These are phyloP conservation scores for Xestia xanthographa DNA, from an alignment of 2,888 invertebrate genomes.

Conservation along the genomic window DNA sequence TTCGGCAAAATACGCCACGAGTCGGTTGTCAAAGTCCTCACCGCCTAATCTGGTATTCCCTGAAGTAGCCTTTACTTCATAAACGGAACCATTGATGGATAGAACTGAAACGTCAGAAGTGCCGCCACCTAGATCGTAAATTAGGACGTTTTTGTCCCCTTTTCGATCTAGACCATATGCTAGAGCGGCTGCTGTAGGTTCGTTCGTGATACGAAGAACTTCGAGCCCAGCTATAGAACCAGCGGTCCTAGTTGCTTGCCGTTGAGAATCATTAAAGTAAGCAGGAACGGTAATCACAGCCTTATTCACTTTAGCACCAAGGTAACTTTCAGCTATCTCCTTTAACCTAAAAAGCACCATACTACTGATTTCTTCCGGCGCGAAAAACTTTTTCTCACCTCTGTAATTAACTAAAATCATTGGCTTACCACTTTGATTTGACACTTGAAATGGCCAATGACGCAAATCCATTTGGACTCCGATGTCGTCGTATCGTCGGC, in stretches of 20 bases:
- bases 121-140: constrained; percentile 84
- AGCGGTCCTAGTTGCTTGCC: constrained; percentile 80
- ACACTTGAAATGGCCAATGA: constrained; percentile 78
- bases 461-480: constrained; percentile 80
- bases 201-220: constrained; percentile 80
- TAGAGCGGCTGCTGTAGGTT: constrained; percentile 83
- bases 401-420: constrained; percentile 77
- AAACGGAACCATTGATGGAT: constrained; percentile 74
- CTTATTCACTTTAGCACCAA: constrained; percentile 76
- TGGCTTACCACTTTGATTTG: constrained; percentile 82
- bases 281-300: constrained; percentile 85
- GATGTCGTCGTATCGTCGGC: constrained; percentile 79
- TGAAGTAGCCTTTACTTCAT: constrained; percentile 80
- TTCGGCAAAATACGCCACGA: constrained; percentile 80
- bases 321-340: constrained; percentile 77
- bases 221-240: constrained; percentile 81
- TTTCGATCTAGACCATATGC: constrained; percentile 78
- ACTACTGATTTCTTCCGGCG: constrained; percentile 82
- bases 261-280: constrained; percentile 82
- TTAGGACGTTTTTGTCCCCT: constrained; percentile 73
- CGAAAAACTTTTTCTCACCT: constrained; percentile 74
- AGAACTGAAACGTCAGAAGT: constrained; percentile 82
- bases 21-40: constrained; percentile 83
- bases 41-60: constrained; percentile 81
- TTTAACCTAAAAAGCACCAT: constrained; percentile 84